A percentile compares a stretch with the other conserved stretches of the same genome.
These are phyloP conservation scores for Sterna hirundo DNA, from an alignment of 2,113 vertebrate genomes.

Conservation along the genomic window DNA sequence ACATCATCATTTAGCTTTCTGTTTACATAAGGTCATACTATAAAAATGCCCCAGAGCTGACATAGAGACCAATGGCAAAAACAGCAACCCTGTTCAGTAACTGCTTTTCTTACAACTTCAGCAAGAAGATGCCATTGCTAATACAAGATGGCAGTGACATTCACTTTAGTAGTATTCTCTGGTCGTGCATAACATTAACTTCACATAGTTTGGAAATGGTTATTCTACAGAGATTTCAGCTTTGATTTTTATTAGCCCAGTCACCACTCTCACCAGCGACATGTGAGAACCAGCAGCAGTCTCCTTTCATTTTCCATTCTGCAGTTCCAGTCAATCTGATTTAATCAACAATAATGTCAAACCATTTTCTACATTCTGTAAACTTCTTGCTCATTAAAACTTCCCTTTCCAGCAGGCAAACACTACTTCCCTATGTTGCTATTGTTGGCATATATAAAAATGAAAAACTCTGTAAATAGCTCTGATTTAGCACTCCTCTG, in stretches of 20 bases:
- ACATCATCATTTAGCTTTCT: neutral
- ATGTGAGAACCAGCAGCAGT: neutral
- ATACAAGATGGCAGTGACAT: neutral
- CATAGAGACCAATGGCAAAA: neutral
- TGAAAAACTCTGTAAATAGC: neutral
- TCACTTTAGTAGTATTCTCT: neutral
- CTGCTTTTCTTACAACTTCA: neutral
- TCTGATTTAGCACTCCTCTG: neutral
- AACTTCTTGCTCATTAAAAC: neutral
- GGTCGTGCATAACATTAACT: neutral
- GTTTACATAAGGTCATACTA: neutral
- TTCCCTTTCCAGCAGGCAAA: neutral
- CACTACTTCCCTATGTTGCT: neutral
- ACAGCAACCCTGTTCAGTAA: neutral
- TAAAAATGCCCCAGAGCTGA: neutral
- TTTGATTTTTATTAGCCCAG: neutral
- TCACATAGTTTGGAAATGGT: neutral
- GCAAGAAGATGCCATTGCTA: neutral
- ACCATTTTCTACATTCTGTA: neutral
- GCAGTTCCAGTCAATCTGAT: neutral
- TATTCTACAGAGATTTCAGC: neutral
- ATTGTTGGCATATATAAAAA: neutral
- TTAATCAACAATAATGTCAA: neutral
- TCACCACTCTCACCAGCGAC: neutral
- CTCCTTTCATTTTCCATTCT: constrained; percentile 32